Evolutionary conservation across 2,797 vertebrate species (phyloP).

Genomic region (Cetoscarus ocellatus): DNA sequence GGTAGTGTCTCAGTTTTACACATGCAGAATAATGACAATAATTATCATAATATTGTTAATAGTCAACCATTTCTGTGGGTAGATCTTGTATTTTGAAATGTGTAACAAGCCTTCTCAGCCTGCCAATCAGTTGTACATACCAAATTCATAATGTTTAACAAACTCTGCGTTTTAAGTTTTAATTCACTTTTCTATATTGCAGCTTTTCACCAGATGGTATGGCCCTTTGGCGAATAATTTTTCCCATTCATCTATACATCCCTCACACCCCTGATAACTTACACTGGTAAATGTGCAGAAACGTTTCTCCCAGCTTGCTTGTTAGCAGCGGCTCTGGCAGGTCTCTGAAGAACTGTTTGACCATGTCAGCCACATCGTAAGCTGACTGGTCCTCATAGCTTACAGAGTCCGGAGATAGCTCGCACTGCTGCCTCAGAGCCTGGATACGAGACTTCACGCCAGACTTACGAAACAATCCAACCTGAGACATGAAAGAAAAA

Average conservation of each 20-base stretch:
- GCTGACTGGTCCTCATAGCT: constrained; percentile 95
- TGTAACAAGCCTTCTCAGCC: too few species aligned
- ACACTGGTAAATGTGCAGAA: constrained; percentile 99
- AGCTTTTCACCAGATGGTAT: too few species aligned
- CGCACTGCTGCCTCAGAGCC: constrained; percentile 94
- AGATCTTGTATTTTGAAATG: too few species aligned
- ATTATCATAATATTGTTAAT: too few species aligned
- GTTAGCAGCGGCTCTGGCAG: constrained; percentile 96
- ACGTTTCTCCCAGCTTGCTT: constrained; percentile 97
- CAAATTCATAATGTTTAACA: too few species aligned
- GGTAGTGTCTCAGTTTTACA: too few species aligned
- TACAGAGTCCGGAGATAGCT: constrained; percentile 90
- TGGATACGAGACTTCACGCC: constrained; percentile 98
- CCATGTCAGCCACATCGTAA: constrained; percentile 98
- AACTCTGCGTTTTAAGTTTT: too few species aligned
- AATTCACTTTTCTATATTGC: too few species aligned
- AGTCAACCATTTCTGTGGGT: too few species aligned
- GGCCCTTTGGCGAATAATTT: too few species aligned
- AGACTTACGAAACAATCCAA: constrained; percentile 97
- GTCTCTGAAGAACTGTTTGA: constrained; percentile 98
- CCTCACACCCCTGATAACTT: constrained; percentile 64
- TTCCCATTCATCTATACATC: not conserved
- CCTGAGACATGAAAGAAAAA: constrained; percentile 75
- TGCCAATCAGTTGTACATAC: too few species aligned
- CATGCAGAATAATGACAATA: too few species aligned